Conservation (phyloP, 1,140 invertebrate species). For the Diachasmimorpha longicaudata region DNA sequence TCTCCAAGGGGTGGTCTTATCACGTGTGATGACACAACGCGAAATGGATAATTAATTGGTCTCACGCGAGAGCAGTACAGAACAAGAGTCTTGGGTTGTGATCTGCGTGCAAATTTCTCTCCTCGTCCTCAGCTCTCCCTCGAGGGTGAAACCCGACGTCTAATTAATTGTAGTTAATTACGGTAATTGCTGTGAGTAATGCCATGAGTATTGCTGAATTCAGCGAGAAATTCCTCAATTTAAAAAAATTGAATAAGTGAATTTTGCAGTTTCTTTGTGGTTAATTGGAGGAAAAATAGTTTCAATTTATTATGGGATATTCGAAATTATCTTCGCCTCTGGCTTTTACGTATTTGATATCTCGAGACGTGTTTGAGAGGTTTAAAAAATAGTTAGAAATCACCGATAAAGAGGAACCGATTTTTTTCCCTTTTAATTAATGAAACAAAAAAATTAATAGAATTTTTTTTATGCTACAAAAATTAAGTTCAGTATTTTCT, state of each 20-base stretch:
- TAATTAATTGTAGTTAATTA: slow-evolving; percentile 53
- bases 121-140: slow-evolving; percentile 3
- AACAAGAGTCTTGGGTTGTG: not conserved
- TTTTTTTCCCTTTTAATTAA: no score
- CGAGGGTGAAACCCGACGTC: slow-evolving; percentile 23
- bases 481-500: no score
- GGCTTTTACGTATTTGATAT: no score
- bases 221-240: not conserved
- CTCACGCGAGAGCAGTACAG: not conserved
- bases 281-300: no score
- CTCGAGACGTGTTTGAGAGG: no score
- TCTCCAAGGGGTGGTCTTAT: not conserved
- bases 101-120: not conserved
- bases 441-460: no score
- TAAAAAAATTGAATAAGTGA: not conserved
- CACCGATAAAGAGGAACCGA: no score
- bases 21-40: not conserved
- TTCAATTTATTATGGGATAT: no score
- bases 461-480: no score
- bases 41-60: slow-evolving; percentile 4
- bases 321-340: no score
- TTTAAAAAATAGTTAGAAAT: no score
- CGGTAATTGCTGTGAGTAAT: slow-evolving; percentile 45
- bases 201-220: slow-evolving; percentile 24
- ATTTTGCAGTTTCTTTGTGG: not conserved